A percentile compares a stretch with the other conserved stretches of the same genome.
These are phyloP conservation scores for Eidolon helvum DNA, from an alignment of 2,113 vertebrate genomes.

Conservation along the genomic window DNA sequence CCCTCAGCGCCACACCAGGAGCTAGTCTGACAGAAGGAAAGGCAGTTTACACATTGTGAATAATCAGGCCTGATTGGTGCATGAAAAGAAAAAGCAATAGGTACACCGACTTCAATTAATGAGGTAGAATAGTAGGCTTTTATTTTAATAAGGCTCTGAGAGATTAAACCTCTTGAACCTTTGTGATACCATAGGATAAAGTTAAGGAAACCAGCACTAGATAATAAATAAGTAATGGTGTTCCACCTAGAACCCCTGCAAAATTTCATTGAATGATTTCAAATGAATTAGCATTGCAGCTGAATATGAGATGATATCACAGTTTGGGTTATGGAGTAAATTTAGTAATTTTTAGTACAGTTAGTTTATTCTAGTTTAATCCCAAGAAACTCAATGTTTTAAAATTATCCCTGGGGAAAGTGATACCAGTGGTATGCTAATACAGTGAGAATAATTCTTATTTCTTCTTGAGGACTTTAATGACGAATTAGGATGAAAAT, in stretches of 20 bases:
- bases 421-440: background rate
- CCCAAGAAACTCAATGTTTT: slow-evolving; percentile 1
- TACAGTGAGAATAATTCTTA: background rate
- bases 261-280: slow-evolving; percentile 2
- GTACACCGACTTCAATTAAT: slow-evolving; percentile 75
- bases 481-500: slow-evolving; percentile 23
- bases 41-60: background rate
- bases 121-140: slow-evolving; percentile 80
- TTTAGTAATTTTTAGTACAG: background rate
- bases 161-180: slow-evolving; percentile 71
- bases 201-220: background rate
- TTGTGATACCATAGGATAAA: slow-evolving; percentile 45
- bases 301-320: background rate
- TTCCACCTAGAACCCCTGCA: background rate
- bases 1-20: background rate
- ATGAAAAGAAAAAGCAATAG: slow-evolving; percentile 69
- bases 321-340: background rate
- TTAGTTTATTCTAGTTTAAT: slow-evolving; percentile 4
- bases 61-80: background rate
- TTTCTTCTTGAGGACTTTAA: background rate
- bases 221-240: background rate
- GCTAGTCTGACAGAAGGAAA: background rate
- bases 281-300: background rate
- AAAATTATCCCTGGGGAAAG: background rate
- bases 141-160: slow-evolving; percentile 80